Evolutionary conservation across 2,113 vertebrate species (phyloP), one percentile per base, ranked within the genome.

Genomic region (Silurus glanis): DNA sequence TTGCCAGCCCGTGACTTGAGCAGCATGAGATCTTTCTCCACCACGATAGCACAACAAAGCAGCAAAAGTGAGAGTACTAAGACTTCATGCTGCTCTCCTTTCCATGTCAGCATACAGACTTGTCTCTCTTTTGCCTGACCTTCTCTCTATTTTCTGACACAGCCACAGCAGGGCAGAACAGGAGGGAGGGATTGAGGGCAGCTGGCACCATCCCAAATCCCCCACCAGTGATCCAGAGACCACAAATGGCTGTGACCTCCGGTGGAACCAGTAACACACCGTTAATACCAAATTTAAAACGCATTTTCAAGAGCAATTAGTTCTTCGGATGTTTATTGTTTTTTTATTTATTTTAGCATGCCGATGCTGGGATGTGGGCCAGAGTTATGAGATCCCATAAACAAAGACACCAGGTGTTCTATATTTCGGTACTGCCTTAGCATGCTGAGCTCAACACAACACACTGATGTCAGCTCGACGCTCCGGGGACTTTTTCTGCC

Each of bases 171-270:
- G 75, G 84, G 28, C 17, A 56, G 75, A 79, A 66, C 9, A 13
- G 53, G 86, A 64, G 85, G 37, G 79, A 53, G 80, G 25, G 25
- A 66, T 25, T 19, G 23, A 0, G 28, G 55, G 64, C 83, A 72
- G 78, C 53, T 81, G 79, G 79, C 79, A 62, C 21, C 76, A 72
- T 62, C 59, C 61, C 80, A 82, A 37, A 82, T 17, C 3, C 83
- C 89, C 85, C 91, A 90, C 25, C 85, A 86, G 37, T 49, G 87
- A 58, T 84, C 83, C 72, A 82, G 86, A 90, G 90, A 87, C 78
- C 80, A 62, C 80, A 76, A 16, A 91, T 90, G 82, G 87, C 87
- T 64, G 58, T 64, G 76, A 82, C 78, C 53, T 87, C 83, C 80
- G 80, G 72, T 71, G 67, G 79, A 84, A 88, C 67, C 58, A 72